phyloP scores from a whole-genome alignment of 2,113 vertebrate genomes.

The Sus scrofa region T2T-Sscrofa CM000814.6:74349501-74350000 shows the following conservation, averaged over 20 bases:
- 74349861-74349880: neutral
- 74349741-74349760: neutral
- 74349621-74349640: neutral
- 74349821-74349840: neutral
- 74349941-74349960: neutral
- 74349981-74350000: neutral
- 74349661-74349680: neutral
- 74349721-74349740: neutral
- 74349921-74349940: neutral
- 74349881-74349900: neutral
- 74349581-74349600: neutral
- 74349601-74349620: neutral
- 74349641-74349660: slow-evolving; percentile 18
- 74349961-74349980: neutral
- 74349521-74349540: neutral
- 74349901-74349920: neutral
- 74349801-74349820: neutral
- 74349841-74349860: neutral
- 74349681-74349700: neutral
- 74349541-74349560: neutral
- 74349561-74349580: neutral
- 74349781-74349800: neutral
- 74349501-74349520: neutral
- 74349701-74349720: neutral
- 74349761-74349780: neutral